Conservation (phyloP, 2,888 invertebrate species). For the Psylliodes chrysocephalus region DNA sequence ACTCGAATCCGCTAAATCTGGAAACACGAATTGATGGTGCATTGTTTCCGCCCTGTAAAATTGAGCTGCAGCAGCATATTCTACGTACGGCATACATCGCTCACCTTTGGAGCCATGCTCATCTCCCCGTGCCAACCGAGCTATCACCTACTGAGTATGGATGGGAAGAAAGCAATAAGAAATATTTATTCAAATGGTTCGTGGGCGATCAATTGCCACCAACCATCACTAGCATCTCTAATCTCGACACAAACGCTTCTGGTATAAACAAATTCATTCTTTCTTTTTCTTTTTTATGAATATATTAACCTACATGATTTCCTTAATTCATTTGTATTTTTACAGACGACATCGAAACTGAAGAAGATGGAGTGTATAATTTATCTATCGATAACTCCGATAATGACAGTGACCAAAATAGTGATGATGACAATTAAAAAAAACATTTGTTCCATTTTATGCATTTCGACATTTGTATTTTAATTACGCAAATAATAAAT, state of each 20-base stretch:
- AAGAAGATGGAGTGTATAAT: constrained; percentile 4
- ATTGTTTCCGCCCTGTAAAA: not conserved
- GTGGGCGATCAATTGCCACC: constrained; percentile 20
- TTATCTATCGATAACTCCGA: too few species aligned
- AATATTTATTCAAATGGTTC: constrained; percentile 14
- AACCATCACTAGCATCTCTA: constrained; percentile 10
- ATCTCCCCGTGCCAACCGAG: not conserved
- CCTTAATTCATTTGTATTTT: not conserved
- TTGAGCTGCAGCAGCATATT: constrained; percentile 11
- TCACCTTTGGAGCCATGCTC: constrained; percentile 19
- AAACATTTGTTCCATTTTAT: too few species aligned
- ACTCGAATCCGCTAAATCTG: not conserved
- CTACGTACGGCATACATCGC: constrained; percentile 10
- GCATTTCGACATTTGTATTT: too few species aligned
- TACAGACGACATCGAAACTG: not conserved
- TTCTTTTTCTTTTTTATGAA: not conserved
- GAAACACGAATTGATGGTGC: constrained; percentile 5
- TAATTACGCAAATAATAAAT: too few species aligned
- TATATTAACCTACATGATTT: constrained; percentile 7
- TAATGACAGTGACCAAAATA: too few species aligned
- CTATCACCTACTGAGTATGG: not conserved
- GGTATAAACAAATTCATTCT: constrained; percentile 7
- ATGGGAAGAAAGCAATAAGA: constrained; percentile 12
- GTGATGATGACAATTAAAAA: too few species aligned
- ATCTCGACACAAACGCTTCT: not conserved